Evolutionary conservation across 2,888 invertebrate species (phyloP).

Genomic region (Oxycera nigricornis): DNA sequence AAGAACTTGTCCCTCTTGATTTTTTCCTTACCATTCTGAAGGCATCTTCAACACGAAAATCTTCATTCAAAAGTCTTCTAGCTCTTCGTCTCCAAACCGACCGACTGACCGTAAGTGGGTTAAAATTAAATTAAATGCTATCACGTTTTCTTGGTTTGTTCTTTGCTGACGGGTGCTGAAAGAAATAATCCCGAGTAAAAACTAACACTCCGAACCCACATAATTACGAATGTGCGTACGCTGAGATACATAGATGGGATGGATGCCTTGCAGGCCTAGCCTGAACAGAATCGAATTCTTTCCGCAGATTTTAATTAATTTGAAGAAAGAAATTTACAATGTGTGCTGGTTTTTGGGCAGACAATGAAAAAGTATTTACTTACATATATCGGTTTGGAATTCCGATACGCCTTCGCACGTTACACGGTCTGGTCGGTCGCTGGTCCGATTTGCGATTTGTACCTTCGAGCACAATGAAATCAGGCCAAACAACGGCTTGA

Average conservation of each 20-base stretch:
- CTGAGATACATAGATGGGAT: not conserved
- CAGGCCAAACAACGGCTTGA: constrained; percentile 21
- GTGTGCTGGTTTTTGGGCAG: not conserved
- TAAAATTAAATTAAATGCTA: not conserved
- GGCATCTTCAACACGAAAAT: too few relatives aligned
- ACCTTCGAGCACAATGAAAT: not conserved
- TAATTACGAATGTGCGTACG: not conserved
- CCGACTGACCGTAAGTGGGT: not conserved
- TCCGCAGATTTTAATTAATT: constrained; percentile 28
- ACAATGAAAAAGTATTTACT: constrained; percentile 26
- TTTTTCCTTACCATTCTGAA: too few relatives aligned
- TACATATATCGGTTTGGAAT: constrained; percentile 23
- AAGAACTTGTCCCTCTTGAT: too few relatives aligned
- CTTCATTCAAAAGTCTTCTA: too few relatives aligned
- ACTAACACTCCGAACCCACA: not conserved
- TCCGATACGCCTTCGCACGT: constrained; percentile 31
- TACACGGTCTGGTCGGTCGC: constrained; percentile 31
- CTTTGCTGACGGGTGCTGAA: not conserved
- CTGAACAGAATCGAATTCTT: not conserved
- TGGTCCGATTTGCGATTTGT: constrained; percentile 20
- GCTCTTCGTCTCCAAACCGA: not conserved
- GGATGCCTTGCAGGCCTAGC: not conserved
- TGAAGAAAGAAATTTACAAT: constrained; percentile 29
- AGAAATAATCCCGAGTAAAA: not conserved
- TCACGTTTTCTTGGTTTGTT: not conserved